Base-by-base conservation (phyloP, 2,888 invertebrate genomes). In the Macaria liturata region DNA sequence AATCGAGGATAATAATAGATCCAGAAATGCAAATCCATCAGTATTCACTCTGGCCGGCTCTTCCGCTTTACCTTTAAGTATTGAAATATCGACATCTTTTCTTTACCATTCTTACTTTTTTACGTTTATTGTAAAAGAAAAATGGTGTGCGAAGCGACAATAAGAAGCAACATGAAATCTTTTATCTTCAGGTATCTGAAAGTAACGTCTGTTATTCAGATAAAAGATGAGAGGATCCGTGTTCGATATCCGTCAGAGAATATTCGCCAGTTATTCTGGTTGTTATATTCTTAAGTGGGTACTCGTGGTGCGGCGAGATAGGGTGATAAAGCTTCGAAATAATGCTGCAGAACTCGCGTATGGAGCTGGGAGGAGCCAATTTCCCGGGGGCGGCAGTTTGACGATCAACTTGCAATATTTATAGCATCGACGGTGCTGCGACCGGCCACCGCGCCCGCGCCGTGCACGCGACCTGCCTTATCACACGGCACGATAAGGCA, bases 371-470 rank as follows among this genome's bases (percentile, higher is more conserved):
- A 71, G 74, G 74, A 66, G 74, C 67, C 74, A 78, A 78, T 80
- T 78, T 81, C 74, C 75, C 72, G 77, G 75, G 74, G 75, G 81
- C 71, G 75, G 79, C 71, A 76, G 71, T 69, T 66, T 74, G 75
- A 75, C 70, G 74, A 75, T 76, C 76, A 73, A 63, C 64, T 72
- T 73, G 72, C 73, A 77, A 76, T 78, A 81, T 81, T 81, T 80
- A 79, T 76, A 74, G 69, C 70, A 62, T 57, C 67, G 61, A 67
- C 68, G 69, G 56, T 59, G 67, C 65, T 42, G 5, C 34, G 34
- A 7, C 34, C 34, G 34, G 3, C 34, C 34, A 7, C 34, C 0
- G 7, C 40, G 8, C 66, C 68, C 68, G 9, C 32, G 8, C 8
- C n/a, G n/a, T 4, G 32, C 81, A 81, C 76, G 76, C 80, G 68